Conservation (phyloP, 2,888 invertebrate genomes). For the Cantharis nigra region DNA sequence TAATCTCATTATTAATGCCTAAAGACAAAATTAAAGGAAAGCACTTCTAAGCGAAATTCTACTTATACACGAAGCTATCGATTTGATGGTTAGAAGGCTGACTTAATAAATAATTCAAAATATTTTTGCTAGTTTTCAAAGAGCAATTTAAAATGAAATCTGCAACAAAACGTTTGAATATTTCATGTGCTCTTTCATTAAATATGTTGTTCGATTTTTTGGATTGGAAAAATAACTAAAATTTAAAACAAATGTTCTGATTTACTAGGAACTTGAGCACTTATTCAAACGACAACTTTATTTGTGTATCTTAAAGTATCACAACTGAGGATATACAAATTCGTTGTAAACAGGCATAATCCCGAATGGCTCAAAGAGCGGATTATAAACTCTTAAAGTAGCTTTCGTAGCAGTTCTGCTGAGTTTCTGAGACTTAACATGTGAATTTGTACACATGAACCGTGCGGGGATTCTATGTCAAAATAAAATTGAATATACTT, state of each 20-base stretch:
- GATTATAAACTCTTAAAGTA: neutral
- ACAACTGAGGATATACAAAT: neutral
- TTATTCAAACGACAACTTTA: neutral
- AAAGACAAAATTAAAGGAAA: conserved; percentile 1
- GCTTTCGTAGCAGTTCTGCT: neutral
- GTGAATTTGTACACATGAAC: neutral
- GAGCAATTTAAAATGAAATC: neutral
- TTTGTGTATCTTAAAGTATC: neutral
- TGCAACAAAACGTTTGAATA: neutral
- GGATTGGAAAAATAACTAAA: neutral
- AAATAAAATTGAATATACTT: neutral
- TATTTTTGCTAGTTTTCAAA: neutral
- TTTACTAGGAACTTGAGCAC: neutral
- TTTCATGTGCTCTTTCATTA: neutral
- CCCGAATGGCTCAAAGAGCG: neutral
- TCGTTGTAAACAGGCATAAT: neutral
- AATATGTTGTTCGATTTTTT: neutral
- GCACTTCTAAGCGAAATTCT: neutral
- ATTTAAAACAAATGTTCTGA: neutral
- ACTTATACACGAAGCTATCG: neutral
- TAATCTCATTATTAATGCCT: conserved; percentile 17
- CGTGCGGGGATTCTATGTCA: neutral
- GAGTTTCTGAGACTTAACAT: neutral
- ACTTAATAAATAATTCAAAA: neutral
- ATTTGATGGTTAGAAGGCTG: neutral